Evolutionary conservation across 2,888 invertebrate genomes (phyloP), one percentile per base, ranked within the genome.

Genomic region (Drosophila testacea): DNA sequence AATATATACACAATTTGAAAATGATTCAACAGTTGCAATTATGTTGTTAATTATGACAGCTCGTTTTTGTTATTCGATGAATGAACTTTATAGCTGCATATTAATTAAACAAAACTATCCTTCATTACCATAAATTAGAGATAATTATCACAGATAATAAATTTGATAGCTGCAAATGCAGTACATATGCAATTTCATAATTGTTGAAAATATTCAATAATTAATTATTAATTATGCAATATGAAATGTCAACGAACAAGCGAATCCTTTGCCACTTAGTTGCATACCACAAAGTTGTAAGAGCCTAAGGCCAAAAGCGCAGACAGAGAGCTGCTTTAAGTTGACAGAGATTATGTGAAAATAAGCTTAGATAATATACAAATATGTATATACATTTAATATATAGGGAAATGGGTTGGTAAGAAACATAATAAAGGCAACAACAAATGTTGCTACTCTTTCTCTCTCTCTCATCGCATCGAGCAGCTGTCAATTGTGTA

Each of bases 401-500:
- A 34, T 34, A 36, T 39, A 13, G 22, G 10, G 13, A 36, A 10
- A 39, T 16, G 42, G 6, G 30, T 4, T 6, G 7, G 13, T 9
- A 41, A 16, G 28, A 44, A 41, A 39, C 32, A 48, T 32, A 48
- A 52, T 63, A 63, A 56, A 34, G 34, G 39, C 34, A 56, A 56
- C 41, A 36, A 30, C 39, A 63, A 39, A 22, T 46, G 50, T 46
- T 50, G 56, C 39, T 57, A 63, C 36, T 61, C 36, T 41, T 22
- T n/a, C 22, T 32, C 51, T 38, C 7, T 48, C 39, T n/a, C 13
- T 16, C 42, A 9, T 42, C 42, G 22, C 36, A 9, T 7, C 51
- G 52, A 67, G 51, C 83, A 83, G 83, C 88, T 83, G 83, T 86
- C 83, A 83, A 76, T 83, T 84, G 83, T 84, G 78, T 86, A 88